Base-by-base conservation (phyloP, 2,113 vertebrate species). In the Saimiri boliviensis region DNA sequence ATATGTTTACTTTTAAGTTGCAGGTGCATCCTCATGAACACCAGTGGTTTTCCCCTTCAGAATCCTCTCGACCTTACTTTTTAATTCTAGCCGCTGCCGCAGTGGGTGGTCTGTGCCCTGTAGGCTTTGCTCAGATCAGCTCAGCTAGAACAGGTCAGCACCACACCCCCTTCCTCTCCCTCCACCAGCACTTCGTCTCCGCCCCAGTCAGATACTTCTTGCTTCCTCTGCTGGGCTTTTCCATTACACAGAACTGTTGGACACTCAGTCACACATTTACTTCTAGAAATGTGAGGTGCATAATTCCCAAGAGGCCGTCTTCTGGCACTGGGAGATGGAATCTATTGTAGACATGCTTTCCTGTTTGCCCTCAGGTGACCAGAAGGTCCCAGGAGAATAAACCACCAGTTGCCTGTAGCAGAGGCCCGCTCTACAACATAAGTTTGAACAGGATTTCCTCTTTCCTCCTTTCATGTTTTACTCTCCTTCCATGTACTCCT, bases 1-100 rank as follows among this genome's bases (percentile, higher is more conserved):
- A 80, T 5, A 35, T 66, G 42, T 80, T 96, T 71, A 89, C 45
- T 90, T 96, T 71, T 13, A 88, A 88, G 56, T 85, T 71, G 80
- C 27, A 73, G 81, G 56, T 17, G 7, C 13, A 47, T 87, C 54
- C 17, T 58, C 16, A 8, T 52, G 10, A 66, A 58, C n/a, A 56
- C 52, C 37, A 49, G n/a, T 42, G 11, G 6, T 54, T 13, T 45
- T 80, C n/a, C 35, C 21, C 14, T 12, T 23, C 71, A 52, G 91
- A 94, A 49, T 20, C 35, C 27, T 94, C 63, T 35, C 5, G 17
- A n/a, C 8, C 21, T 63, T 77, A 45, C 19, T 45, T 42, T 32
- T 93, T 30, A 19, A 63, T 25, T 82, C 45, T 10, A 30, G 42
- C 10, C 37, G 3, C 8, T 4, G 1, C 13, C 49, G 12, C 20